phyloP scores from a whole-genome alignment of 2,888 invertebrate genomes.

The Lumbricus terrestris region DNA sequence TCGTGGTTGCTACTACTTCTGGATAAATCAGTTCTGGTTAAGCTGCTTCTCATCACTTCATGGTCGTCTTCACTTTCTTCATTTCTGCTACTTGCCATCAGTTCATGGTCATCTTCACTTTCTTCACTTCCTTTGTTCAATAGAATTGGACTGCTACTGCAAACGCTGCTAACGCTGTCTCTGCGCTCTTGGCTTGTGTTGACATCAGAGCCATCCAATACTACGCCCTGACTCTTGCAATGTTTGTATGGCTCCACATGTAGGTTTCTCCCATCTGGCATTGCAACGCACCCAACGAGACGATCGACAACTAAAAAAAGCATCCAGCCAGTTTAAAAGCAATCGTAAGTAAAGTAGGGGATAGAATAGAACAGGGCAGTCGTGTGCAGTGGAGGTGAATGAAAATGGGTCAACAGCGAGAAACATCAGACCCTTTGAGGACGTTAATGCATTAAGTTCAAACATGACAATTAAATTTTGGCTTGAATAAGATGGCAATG shows the following conservation, averaged over 20 bases:
- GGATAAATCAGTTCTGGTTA: background rate
- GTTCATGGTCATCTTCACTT: background rate
- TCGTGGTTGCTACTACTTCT: background rate
- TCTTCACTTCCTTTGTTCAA: background rate
- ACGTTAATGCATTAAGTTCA: background rate
- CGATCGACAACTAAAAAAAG: background rate
- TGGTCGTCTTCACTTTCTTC: background rate
- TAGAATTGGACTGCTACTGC: background rate
- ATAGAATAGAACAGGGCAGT: background rate
- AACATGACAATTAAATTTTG: background rate
- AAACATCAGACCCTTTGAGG: too few species aligned
- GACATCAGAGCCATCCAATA: background rate
- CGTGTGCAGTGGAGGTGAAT: background rate
- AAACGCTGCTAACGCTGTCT: background rate
- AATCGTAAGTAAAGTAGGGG: background rate
- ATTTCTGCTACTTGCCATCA: background rate
- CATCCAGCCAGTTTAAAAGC: background rate
- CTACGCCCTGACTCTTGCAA: background rate
- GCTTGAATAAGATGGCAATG: background rate
- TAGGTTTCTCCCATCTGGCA: background rate
- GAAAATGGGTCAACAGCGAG: background rate
- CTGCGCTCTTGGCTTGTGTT: background rate
- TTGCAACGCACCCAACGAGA: background rate
- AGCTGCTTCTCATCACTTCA: background rate
- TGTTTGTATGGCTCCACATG: background rate